A percentile compares a stretch with the other conserved stretches of the same genome.
Conservation (phyloP, 1,140 invertebrate genomes). For the Campoletis sonorensis region DNA sequence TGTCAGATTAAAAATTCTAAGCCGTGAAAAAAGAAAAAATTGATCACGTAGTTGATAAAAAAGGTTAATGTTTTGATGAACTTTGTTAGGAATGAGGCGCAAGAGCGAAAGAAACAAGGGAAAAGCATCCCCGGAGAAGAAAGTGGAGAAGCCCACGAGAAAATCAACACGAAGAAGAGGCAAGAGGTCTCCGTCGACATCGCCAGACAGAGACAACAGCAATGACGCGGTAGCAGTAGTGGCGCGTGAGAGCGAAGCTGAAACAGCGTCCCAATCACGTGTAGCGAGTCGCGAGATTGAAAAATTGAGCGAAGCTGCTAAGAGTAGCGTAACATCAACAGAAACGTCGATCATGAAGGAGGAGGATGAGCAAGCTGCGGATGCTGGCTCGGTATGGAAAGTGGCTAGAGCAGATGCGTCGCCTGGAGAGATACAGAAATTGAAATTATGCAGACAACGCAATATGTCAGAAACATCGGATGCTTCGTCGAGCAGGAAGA, state of each 20-base stretch:
- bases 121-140: constrained; percentile 73
- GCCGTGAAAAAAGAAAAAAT: not conserved
- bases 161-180: constrained; percentile 70
- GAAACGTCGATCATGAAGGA: constrained; percentile 32
- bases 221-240: constrained; percentile 56
- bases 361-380: constrained; percentile 58
- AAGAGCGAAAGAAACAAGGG: constrained; percentile 75
- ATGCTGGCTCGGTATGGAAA: constrained; percentile 74
- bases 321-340: constrained; percentile 48
- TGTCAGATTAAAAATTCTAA: too few species aligned
- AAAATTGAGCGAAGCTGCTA: constrained; percentile 21
- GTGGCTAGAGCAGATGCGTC: constrained; percentile 77
- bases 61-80: not conserved
- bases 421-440: constrained; percentile 77
- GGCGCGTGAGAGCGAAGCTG: constrained; percentile 51
- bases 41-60: not conserved
- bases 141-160: constrained; percentile 69
- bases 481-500: constrained; percentile 67
- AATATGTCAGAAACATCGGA: constrained; percentile 73
- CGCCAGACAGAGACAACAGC: constrained; percentile 66
- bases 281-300: constrained; percentile 40
- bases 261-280: constrained; percentile 40
- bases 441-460: constrained; percentile 76
- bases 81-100: constrained; percentile 63
- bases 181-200: constrained; percentile 68